phyloP scores from a whole-genome alignment of 1,140 invertebrate species.

The Drosophila quadrilineata region DNA sequence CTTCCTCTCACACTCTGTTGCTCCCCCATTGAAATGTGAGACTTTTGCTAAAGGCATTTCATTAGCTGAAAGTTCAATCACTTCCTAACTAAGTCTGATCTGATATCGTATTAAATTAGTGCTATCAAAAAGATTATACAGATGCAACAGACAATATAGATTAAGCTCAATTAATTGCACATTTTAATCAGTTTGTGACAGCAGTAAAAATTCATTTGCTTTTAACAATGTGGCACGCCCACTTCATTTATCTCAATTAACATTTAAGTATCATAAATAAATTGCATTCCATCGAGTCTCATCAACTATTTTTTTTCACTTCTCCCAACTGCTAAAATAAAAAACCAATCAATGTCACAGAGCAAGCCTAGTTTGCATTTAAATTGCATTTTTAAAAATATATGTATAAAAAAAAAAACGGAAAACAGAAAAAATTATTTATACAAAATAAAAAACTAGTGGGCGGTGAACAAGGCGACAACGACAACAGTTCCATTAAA shows the following conservation, averaged over 20 bases:
- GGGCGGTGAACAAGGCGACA: constrained; percentile 2
- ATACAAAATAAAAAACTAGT: no score
- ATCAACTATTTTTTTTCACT: constrained; percentile 13
- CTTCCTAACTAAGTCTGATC: no score
- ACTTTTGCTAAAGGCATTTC: constrained; percentile 15
- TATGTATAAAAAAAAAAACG: constrained; percentile 11
- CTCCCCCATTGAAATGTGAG: constrained; percentile 56
- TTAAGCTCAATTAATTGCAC: no score
- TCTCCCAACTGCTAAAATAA: constrained; percentile 16
- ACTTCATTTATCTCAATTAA: constrained; percentile 16
- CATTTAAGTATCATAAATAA: constrained; percentile 1
- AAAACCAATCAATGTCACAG: neutral
- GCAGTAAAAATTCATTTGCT: no score
- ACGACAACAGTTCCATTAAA: constrained; percentile 38
- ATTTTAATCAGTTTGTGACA: no score
- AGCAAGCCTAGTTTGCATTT: constrained; percentile 60
- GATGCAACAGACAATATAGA: no score
- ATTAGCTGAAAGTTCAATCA: no score
- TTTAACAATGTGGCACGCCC: neutral
- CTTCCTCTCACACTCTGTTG: neutral
- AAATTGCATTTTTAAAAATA: constrained; percentile 55
- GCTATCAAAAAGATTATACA: no score
- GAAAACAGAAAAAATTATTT: neutral
- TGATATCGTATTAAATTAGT: no score
- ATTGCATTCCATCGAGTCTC: constrained; percentile 4